Evolutionary conservation across 1,140 invertebrate genomes (phyloP), one percentile per base, ranked within the genome.

Genomic region (Rhagoletis zephyria): DNA sequence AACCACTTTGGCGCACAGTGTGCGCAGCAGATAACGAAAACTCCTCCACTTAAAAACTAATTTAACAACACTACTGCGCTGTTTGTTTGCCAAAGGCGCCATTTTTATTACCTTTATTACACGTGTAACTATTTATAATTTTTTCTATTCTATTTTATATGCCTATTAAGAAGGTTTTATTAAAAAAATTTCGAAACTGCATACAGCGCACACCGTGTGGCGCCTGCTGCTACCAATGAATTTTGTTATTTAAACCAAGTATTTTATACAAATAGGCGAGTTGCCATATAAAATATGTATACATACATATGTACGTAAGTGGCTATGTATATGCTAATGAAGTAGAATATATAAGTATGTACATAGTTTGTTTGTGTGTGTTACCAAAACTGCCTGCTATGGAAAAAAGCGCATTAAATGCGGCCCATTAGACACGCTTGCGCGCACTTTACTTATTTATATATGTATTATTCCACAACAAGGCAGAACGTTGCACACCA

Each of bases 371-470:
- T 16, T 30, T 30, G 30, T 30, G 30, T 30, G 30, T 1, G 30
- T 2, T 63, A 7, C 61, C 61, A 63, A 63, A 16, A 14, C 61
- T 74, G 40, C 45, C 40, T 74, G 16, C 42, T 14, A 14, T 9
- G 4, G 6, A 2, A n/a, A 42, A n/a, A 42, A 74, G 16, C 45
- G 48, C 48, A 81, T 81, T 81, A 81, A 81, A 51, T 81, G 45
- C 19, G 48, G 74, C 74, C 74, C 74, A 81, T 81, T 81, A 81
- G 45, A 19, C 45, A 81, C 48, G 74, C 74, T 81, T 56, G 6
- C 48, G 74, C 74, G 48, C 74, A n/a, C 56, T 81, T 81, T 51
- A 81, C 74, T 81, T 81, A 56, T 81, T 30, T 30, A 30, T 30
- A 30, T 30, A 30, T 30, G 30, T 30, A 30, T 30, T 30, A 56